These are phyloP conservation scores for Coptodon rendalli DNA, from an alignment of 2,113 vertebrate species.

Conservation along the genomic window DNA sequence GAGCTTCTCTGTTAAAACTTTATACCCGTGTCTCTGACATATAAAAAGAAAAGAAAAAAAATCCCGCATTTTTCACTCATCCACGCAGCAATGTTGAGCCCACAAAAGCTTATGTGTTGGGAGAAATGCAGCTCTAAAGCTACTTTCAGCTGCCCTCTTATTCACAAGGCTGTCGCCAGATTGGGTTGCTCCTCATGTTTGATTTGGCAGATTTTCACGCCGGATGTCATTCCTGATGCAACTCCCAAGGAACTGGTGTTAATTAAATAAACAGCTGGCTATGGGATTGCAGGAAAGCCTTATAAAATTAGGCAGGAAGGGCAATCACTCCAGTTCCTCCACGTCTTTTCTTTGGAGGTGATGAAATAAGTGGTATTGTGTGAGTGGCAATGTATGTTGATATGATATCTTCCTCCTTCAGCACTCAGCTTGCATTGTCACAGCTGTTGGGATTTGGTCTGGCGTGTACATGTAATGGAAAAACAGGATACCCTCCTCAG, in stretches of 20 bases:
- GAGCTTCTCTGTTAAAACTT: neutral
- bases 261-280: neutral
- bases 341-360: neutral
- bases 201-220: neutral
- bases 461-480: neutral
- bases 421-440: neutral
- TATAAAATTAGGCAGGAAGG: slow-evolving; percentile 20
- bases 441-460: neutral
- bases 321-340: neutral
- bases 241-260: neutral
- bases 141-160: neutral
- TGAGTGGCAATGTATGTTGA: neutral
- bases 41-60: neutral
- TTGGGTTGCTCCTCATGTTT: neutral
- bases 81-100: no score
- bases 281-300: neutral
- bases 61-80: neutral
- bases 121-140: neutral
- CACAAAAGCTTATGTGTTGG: neutral
- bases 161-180: neutral
- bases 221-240: neutral
- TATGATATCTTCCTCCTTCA: neutral
- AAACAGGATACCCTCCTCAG: neutral
- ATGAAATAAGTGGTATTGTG: neutral
- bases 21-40: neutral